Percentiles rank a stretch among this genome's conserved stretches.
Conservation (phyloP, 2,113 vertebrate species). For the Tragelaphus strepsiceros region DNA sequence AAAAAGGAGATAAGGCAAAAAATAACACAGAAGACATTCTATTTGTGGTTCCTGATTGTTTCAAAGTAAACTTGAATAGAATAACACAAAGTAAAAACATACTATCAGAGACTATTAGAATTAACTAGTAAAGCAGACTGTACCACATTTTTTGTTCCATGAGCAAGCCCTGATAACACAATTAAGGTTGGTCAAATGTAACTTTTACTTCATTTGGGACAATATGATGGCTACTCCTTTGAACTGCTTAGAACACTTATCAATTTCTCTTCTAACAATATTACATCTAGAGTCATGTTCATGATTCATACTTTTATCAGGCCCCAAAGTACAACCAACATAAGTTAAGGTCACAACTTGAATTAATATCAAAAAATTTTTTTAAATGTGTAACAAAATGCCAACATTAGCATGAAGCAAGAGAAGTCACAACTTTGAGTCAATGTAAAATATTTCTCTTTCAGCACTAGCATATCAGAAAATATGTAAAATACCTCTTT, state of each 20-base stretch:
- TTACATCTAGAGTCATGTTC: slow-evolving; percentile 2
- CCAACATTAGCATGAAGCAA: slow-evolving; percentile 38
- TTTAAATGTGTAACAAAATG: slow-evolving; percentile 54
- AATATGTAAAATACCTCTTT: neutral
- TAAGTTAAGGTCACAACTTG: slow-evolving; percentile 43
- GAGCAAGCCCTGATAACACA: neutral
- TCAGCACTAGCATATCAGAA: neutral
- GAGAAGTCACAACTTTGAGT: slow-evolving; percentile 1
- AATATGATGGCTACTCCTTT: neutral
- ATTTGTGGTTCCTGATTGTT: neutral
- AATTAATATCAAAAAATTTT: slow-evolving; percentile 7
- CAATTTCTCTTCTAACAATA: neutral
- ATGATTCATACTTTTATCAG: slow-evolving; percentile 38
- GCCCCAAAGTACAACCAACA: slow-evolving; percentile 31
- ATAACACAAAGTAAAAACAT: neutral
- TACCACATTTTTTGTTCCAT: neutral
- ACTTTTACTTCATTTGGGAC: neutral
- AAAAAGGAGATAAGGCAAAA: neutral
- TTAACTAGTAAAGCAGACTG: neutral
- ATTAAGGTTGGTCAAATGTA: neutral
- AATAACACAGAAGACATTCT: neutral
- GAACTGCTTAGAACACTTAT: neutral
- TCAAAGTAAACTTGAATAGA: neutral
- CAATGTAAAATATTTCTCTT: neutral
- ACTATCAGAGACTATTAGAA: neutral